Base-by-base conservation (phyloP, 2,888 invertebrate genomes). In the Zygothrica quintamaculata region DNA sequence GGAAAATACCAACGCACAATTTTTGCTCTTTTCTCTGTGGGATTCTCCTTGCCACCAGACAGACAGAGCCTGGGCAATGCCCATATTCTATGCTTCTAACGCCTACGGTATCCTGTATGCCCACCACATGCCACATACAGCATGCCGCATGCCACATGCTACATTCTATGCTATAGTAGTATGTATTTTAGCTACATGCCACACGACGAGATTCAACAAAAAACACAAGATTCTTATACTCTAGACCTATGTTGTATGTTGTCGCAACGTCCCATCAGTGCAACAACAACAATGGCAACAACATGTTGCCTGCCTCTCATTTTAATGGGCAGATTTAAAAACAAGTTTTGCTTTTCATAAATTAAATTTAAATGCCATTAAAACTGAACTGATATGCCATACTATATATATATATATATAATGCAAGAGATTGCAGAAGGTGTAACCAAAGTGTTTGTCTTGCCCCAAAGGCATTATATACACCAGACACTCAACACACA, bases 341-440 rank as follows among this genome's bases (percentile, higher is more conserved):
- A 84, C 84, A 84, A 71, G 87, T 82, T 71, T 66, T 56, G 51
- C 61, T 67, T 58, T 73, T 56, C n/a, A 69, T 69, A 85, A 85
- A 86, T 82, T 84, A 59, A 80, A 86, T 82, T 74, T 77, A 77
- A 84, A 84, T 84, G 65, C 71, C 77, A 86, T 81, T 74, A 77
- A 68, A 76, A 64, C 37, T 74, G 43, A 65, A 72, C 64, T 65
- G 67, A 59, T 65, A 62, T 60, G 65, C 70, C 29, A 29, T 5
- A n/a, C n/a, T n/a, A n/a, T n/a, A n/a, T n/a, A n/a, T n/a, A n/a
- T n/a, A n/a, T n/a, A n/a, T n/a, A n/a, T n/a, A n/a, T n/a, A n/a
- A n/a, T n/a, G n/a, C n/a, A n/a, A n/a, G n/a, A n/a, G n/a, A n/a
- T n/a, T n/a, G n/a, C 7, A 29, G 56, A 60, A 77, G 78, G 62